A percentile compares a stretch with the other conserved stretches of the same genome.
Evolutionary conservation across 2,113 vertebrate genomes (phyloP).

Genomic region (Istiophorus platypterus): DNA sequence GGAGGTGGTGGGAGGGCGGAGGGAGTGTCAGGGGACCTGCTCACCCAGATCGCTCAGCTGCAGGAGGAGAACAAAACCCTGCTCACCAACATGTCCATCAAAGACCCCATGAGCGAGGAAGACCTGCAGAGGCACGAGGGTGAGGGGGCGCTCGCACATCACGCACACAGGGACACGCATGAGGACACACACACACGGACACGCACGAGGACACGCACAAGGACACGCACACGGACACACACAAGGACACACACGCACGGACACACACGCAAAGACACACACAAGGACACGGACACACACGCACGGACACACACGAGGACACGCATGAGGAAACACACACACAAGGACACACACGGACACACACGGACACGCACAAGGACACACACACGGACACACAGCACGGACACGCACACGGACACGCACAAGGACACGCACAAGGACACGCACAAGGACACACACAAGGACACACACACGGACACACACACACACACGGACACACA

Average conservation of each 20-base stretch:
- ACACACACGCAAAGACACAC: slow-evolving; percentile 9
- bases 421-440: not conserved
- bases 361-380: slow-evolving; percentile 63
- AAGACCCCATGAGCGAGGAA: slow-evolving; percentile 93
- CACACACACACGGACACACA: no score
- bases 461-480: no score
- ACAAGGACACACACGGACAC: slow-evolving; percentile 31
- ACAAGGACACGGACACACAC: slow-evolving; percentile 38
- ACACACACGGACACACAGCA: slow-evolving; percentile 16
- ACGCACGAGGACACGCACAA: no score
- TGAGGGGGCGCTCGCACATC: slow-evolving; percentile 50
- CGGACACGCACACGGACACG: not conserved
- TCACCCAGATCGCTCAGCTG: slow-evolving; percentile 96
- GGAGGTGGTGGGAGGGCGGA: slow-evolving; percentile 97
- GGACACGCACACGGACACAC: no score
- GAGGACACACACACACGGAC: not conserved
- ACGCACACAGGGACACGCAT: not conserved
- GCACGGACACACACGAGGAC: slow-evolving; percentile 77
- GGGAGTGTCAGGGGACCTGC: slow-evolving; percentile 96
- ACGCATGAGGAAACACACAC: no score
- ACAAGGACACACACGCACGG: no score
- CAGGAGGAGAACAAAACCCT: slow-evolving; percentile 97
- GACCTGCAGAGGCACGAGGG: slow-evolving; percentile 97
- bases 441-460: no score
- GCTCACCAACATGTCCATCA: slow-evolving; percentile 91